Base-by-base conservation (phyloP, 1,140 invertebrate species). In the Tachypleus tridentatus region DNA sequence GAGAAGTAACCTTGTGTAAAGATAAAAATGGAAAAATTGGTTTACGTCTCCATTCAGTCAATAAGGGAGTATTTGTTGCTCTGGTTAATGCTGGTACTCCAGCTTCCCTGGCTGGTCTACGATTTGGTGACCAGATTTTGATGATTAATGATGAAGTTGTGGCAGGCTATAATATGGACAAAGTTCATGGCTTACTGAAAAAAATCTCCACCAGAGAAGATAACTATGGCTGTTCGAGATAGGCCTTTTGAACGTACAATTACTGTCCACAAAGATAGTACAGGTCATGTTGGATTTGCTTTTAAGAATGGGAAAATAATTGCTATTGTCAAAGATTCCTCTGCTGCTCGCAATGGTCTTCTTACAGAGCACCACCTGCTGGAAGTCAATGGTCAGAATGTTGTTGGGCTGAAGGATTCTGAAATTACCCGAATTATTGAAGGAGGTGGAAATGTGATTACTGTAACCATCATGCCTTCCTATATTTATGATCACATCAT, bases 51-150 rank as follows among this genome's bases (percentile, higher is more conserved):
- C 84, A 88, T 70, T 80, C 86, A 57, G 83, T 93, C 10, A 89
- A 89, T 73, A 91, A 87, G 73, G 92, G 93, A n/a, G 77, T 97
- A 4, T 97, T 97, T 79, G 86, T 95, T 0, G 87, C 88, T 69
- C 81, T 95, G 67, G 90, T 97, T 3, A 84, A 84, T 64, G 85
- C 87, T 62, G 83, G 84, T 67, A 91, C 87, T 60, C 90, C 92
- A 54, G 92, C 92, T 64, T 85, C 91, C 4, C 71, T 91, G 57
- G 88, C 82, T 67, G 92, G 92, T 5, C 74, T 97, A 10, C 79
- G 91, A 72, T 97, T 96, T 79, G 93, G 93, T 47, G 93, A 97
- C 78, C 93, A 97, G 78, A 87, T 97, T 70, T 78, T 96, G 50
- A 89, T 92, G 74, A 87, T 97, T 48, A 93, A 95, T 75, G 86